phyloP scores from a whole-genome alignment of 1,140 invertebrate species.

The Drosophila melanogaster region DNA sequence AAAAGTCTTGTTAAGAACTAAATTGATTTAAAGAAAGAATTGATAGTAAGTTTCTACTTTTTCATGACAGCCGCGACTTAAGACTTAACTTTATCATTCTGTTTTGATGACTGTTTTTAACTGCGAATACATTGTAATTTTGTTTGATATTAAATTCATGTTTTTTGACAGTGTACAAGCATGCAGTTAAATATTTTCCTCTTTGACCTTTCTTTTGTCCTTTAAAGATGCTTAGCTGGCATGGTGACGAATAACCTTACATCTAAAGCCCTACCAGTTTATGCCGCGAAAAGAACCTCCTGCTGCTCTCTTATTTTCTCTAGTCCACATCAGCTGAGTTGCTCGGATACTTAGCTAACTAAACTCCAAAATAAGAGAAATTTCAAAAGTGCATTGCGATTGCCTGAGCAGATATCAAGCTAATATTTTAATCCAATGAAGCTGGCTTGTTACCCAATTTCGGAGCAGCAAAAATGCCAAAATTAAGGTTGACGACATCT shows the following conservation, averaged over 20 bases:
- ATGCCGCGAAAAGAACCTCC: neutral
- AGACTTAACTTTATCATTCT: no score
- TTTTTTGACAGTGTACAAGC: no score
- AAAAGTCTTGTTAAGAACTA: neutral
- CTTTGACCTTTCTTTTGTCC: neutral
- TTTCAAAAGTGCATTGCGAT: slow-evolving; percentile 1
- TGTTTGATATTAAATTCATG: no score
- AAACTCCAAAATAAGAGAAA: neutral
- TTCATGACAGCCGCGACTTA: no score
- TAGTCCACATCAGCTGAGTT: neutral
- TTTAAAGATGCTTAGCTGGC: slow-evolving; percentile 6
- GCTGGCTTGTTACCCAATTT: slow-evolving; percentile 3
- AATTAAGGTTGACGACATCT: slow-evolving; percentile 23
- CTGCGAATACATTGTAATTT: no score
- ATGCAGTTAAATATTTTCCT: neutral
- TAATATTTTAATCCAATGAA: slow-evolving; percentile 27
- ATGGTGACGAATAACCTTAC: slow-evolving; percentile 2
- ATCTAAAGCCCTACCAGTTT: neutral
- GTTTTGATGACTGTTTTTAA: no score
- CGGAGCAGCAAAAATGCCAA: slow-evolving; percentile 30
- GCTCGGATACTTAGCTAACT: neutral
- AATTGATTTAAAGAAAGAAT: neutral
- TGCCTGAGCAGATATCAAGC: neutral
- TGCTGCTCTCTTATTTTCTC: neutral
- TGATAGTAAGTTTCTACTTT: no score